A percentile compares a stretch with the other conserved stretches of the same genome.
phyloP scores from a whole-genome alignment of 2,888 invertebrate species.

The Orthonevra nobilis region DNA sequence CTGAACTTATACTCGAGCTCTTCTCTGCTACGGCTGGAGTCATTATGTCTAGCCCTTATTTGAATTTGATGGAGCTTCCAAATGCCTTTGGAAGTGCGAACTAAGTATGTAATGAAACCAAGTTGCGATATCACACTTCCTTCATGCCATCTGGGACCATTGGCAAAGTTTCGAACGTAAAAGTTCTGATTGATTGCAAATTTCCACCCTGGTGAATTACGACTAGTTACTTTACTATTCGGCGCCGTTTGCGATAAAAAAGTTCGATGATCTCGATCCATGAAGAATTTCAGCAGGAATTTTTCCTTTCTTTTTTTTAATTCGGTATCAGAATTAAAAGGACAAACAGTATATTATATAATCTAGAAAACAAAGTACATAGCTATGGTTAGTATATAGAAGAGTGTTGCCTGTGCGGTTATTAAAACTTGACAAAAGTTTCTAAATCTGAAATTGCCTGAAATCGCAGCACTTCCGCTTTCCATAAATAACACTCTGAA shows the following conservation, averaged over 20 bases:
- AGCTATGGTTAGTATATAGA: no score
- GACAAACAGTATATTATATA: no score
- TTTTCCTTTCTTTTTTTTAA: no score
- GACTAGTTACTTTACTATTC: neutral
- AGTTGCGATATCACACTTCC: slow-evolving; percentile 7
- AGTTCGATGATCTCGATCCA: slow-evolving; percentile 43
- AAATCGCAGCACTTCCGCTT: slow-evolving; percentile 1
- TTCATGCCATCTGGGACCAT: slow-evolving; percentile 11
- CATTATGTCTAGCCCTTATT: slow-evolving; percentile 3
- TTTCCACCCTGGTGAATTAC: no score
- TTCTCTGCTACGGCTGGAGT: no score
- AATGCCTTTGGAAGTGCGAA: slow-evolving; percentile 10
- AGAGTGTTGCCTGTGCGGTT: neutral
- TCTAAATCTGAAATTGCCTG: neutral
- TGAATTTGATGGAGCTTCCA: slow-evolving; percentile 10
- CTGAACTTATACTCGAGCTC: no score
- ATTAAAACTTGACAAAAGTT: neutral
- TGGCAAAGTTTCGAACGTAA: slow-evolving; percentile 10
- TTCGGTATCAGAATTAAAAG: no score
- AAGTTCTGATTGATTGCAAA: no score
- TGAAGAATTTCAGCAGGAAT: slow-evolving; percentile 53
- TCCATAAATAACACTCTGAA: slow-evolving; percentile 5
- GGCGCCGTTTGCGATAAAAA: slow-evolving; percentile 24
- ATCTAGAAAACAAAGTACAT: no score
- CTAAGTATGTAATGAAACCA: slow-evolving; percentile 5